These are phyloP conservation scores for Petroica traversi DNA, from an alignment of 2,113 vertebrate species.

Conservation along the genomic window DNA sequence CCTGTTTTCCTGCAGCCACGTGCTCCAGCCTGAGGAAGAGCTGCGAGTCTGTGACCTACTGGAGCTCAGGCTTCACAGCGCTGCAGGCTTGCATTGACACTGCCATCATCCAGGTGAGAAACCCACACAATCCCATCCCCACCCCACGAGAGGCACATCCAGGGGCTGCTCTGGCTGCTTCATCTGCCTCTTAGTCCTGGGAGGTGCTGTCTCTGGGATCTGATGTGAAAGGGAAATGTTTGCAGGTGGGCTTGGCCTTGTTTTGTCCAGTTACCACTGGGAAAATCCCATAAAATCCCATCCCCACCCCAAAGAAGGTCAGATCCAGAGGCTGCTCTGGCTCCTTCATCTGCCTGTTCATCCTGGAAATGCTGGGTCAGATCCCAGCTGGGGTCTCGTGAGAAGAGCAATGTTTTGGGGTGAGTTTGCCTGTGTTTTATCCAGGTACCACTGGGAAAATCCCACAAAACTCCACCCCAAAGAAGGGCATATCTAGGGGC, in stretches of 20 bases:
- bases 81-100: slow-evolving; percentile 90
- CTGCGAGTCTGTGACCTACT: slow-evolving; percentile 87
- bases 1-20: slow-evolving; percentile 45
- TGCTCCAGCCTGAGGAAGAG: slow-evolving; percentile 66
- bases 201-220: too few species aligned
- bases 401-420: neutral
- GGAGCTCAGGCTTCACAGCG: slow-evolving; percentile 86
- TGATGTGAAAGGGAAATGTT: neutral
- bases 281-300: neutral
- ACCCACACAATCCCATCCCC: neutral
- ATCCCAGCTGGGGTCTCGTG: neutral
- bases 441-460: neutral
- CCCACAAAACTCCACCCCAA: neutral
- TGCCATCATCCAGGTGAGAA: slow-evolving; percentile 88
- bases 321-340: neutral
- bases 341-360: neutral
- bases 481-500: neutral
- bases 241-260: too few species aligned
- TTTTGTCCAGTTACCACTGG: too few species aligned
- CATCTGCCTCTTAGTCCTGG: too few species aligned
- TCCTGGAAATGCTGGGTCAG: neutral
- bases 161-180: neutral
- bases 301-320: neutral
- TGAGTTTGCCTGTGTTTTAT: too few species aligned
- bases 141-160: neutral